Evolutionary conservation across 2,888 invertebrate genomes (phyloP), one percentile per base, ranked within the genome.

Genomic region (Mantis religiosa): DNA sequence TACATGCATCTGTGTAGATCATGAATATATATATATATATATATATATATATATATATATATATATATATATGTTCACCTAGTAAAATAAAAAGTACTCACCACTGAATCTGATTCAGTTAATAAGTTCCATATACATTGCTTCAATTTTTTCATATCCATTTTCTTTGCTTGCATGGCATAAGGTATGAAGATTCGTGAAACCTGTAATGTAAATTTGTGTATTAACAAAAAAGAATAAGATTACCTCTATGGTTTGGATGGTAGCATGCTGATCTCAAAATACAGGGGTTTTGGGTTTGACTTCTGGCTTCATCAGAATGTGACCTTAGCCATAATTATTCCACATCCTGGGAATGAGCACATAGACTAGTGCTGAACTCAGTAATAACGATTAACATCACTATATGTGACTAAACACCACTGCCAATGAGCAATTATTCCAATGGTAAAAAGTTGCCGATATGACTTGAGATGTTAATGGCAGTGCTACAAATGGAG

Each of bases 111-210:
- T 14, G 82, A 14, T 27, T 82, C 85, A 71, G 94, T 94, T 14
- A 97, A 93, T 90, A 96, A 92, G 83, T 94, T 94, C 96, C 97
- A 97, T 90, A 97, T 96, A 88, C 95, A 95, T n/a, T 94, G 93
- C 92, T 98, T 98, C 84, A 98, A 93, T 92, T 95, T 96, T 91
- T 96, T 97, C 95, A 98, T 98, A 92, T 98, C 97, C 83, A 98
- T 95, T 89, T 96, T 97, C 92, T 98, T 98, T 8, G 98, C 97
- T 89, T 96, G 95, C 93, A 96, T 95, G 8, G 98, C 97, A 92
- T 97, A 98, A 0, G 96, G 95, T 90, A 98, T 96, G 91, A 96
- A 95, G 85, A 96, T 95, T 93, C 96, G 96, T 6, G 95, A 95
- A 8, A 96, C 95, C 96, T 96, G 92, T 84, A 92, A 92, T 8